Conservation (phyloP, 2,113 vertebrate genomes). For the Brachyhypopomus occidentalis region DNA sequence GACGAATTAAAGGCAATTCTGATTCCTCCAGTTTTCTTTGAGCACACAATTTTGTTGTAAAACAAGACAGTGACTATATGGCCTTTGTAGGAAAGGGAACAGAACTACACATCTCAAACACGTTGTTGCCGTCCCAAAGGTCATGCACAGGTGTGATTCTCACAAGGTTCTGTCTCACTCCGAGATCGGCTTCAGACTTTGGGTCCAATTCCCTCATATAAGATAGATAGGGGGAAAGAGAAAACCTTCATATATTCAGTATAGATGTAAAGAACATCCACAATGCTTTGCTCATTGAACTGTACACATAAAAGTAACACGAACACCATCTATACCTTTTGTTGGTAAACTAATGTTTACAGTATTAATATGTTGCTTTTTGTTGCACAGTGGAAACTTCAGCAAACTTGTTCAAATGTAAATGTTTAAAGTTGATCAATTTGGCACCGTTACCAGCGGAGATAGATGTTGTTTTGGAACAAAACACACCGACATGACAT, state of each 20-base stretch:
- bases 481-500: not conserved
- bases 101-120: conserved; percentile 8
- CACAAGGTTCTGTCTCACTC: conserved; percentile 46
- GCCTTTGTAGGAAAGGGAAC: not conserved
- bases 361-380: not conserved
- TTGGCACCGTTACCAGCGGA: not conserved
- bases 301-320: not conserved
- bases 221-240: not conserved
- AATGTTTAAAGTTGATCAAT: not conserved
- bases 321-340: not conserved
- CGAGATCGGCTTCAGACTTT: not conserved
- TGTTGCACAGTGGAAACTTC: not conserved
- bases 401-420: not conserved
- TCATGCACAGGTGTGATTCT: conserved; percentile 50
- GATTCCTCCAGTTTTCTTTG: not conserved
- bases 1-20: conserved; percentile 38
- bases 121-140: conserved; percentile 37
- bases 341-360: not conserved
- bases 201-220: not conserved
- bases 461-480: not conserved
- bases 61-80: conserved; percentile 20
- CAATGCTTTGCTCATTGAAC: not conserved
- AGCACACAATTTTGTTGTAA: not conserved
- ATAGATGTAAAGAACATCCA: not conserved
- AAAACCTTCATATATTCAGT: not conserved